A percentile compares a stretch with the other conserved stretches of the same genome.
These are phyloP conservation scores for Apotomis turbidana DNA, from an alignment of 2,888 invertebrate genomes.

Conservation along the genomic window DNA sequence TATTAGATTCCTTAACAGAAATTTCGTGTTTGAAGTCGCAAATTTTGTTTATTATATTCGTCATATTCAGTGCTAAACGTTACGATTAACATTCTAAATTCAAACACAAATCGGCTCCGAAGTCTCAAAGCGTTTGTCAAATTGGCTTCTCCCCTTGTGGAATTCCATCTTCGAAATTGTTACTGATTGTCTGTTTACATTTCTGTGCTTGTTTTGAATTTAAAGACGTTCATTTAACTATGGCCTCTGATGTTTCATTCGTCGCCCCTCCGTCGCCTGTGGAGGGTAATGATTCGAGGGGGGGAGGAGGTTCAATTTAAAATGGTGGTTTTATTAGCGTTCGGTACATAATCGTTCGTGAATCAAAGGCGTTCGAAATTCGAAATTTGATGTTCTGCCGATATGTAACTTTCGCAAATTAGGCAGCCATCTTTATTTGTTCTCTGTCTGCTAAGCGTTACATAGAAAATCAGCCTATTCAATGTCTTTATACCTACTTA, in stretches of 20 bases:
- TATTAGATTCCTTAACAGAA: constrained; percentile 36
- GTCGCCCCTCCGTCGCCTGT: constrained; percentile 46
- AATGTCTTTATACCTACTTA: background rate
- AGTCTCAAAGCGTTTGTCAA: constrained; percentile 67
- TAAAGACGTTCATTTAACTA: constrained; percentile 65
- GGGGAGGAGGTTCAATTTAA: constrained; percentile 56
- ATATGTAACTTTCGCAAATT: constrained; percentile 69
- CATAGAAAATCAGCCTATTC: constrained; percentile 17
- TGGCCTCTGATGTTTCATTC: constrained; percentile 53
- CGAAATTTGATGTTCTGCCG: constrained; percentile 62
- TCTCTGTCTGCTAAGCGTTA: constrained; percentile 47
- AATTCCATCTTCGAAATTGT: constrained; percentile 78
- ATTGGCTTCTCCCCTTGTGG: constrained; percentile 59
- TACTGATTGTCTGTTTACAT: constrained; percentile 82
- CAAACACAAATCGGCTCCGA: constrained; percentile 53
- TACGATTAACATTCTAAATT: constrained; percentile 52
- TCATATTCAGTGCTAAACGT: constrained; percentile 44
- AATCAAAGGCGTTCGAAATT: constrained; percentile 71
- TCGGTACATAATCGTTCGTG: constrained; percentile 68
- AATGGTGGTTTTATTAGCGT: constrained; percentile 67
- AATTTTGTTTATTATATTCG: constrained; percentile 41
- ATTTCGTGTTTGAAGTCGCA: constrained; percentile 36
- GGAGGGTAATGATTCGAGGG: constrained; percentile 43
- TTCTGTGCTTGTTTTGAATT: constrained; percentile 77
- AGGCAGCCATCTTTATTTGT: constrained; percentile 60